Evolutionary conservation across 1,140 invertebrate species (phyloP), one percentile per base, ranked within the genome.

Genomic region (Magallana angulata): DNA sequence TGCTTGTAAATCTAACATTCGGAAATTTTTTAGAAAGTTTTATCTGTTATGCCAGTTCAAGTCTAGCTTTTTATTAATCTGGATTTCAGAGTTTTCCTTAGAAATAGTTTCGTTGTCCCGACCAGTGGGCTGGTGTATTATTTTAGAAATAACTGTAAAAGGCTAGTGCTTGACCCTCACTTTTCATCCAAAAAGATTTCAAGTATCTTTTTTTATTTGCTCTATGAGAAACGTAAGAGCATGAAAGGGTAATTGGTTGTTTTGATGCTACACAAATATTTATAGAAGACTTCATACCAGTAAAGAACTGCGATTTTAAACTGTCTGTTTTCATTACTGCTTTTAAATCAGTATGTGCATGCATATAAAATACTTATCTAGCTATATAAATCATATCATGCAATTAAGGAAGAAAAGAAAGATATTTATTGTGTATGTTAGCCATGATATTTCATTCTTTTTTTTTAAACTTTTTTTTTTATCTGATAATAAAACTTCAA

Each of bases 1-100:
- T 30, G 68, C 68, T 76, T 76, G 68, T 76, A 76, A 76, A 76
- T 76, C 68, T 76, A 30, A 76, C 68, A 76, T 76, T 62, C n/a
- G 24, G 68, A 36, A 76, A 48, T 3, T 76, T 76, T 48, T 76
- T 24, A 76, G 68, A 76, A 30, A 76, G 68, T 76, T 76, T 76
- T 76, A 76, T 76, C 68, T 36, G 68, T 76, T 30, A 36, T 76
- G 68, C 36, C 68, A 11, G 68, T 76, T 76, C 7, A 76, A 30
- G 68, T 76, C 24, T 76, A 76, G 68, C 24, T 76, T 76, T 76
- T 76, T 76, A 76, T 76, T 76, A 76, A 76, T 76, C 24, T 76
- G 24, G 68, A 76, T 76, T 76, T 76, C 14, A 76, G 68, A 76
- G 24, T 76, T 76, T 76, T 76, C 68, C 68, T 30, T 12, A 76